phyloP scores from a whole-genome alignment of 2,797 vertebrate genomes.

The Balearica regulorum region DNA sequence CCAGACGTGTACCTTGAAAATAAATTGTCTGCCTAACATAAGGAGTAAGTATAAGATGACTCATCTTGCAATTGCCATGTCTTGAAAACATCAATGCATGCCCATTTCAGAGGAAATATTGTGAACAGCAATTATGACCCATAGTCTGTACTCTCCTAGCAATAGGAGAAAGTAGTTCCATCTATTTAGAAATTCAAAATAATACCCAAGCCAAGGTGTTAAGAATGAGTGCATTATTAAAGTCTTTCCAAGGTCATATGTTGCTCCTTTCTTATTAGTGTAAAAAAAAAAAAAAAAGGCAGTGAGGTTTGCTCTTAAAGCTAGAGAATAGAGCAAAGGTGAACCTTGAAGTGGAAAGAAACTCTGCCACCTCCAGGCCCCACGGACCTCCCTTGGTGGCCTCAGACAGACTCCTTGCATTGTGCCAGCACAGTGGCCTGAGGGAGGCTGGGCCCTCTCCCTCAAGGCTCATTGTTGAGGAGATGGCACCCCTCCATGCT shows the following conservation, averaged over 20 bases:
- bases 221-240: accelerated
- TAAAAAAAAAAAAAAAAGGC: too few relatives aligned
- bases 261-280: not conserved
- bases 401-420: accelerated
- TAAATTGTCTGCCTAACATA: not conserved
- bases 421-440: accelerated
- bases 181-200: not conserved
- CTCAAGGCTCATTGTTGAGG: accelerated
- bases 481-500: not conserved
- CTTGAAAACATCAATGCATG: not conserved
- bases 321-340: not conserved
- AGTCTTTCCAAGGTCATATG: not conserved
- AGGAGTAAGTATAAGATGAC: not conserved
- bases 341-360: not conserved
- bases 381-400: accelerated
- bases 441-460: not conserved
- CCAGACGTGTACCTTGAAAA: not conserved
- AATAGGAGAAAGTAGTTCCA: not conserved
- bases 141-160: not conserved
- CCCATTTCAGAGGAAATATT: not conserved
- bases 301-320: not conserved
- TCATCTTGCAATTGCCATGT: not conserved
- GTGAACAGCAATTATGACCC: not conserved
- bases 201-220: not conserved
- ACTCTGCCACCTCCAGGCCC: too few relatives aligned